Evolutionary conservation across 1,140 invertebrate species (phyloP), one percentile per base, ranked within the genome.

Genomic region (Drosophila insularis): DNA sequence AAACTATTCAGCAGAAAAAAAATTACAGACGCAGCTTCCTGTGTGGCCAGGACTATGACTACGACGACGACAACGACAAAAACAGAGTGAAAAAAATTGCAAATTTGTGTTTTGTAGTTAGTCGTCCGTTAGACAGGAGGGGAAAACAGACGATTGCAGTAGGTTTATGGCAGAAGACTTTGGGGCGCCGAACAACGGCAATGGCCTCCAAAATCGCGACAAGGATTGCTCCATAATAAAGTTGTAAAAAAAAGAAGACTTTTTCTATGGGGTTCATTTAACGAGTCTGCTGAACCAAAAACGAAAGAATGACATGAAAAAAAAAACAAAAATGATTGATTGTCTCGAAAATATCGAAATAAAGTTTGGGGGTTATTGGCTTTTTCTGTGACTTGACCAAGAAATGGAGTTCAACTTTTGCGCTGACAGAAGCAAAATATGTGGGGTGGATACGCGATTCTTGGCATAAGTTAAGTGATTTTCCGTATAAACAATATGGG

Each of bases 71-170:
- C 73, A 5, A 27, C 27, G 27, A 27, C 27, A 27, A 27, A 27
- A 68, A 68, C 78, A 79, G 69, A 85, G 76, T 85, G 78, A 66
- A 80, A 89, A 86, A 87, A 89, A 89, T 82, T 89, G 80, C 84
- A 89, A 89, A 89, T 89, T 89, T 89, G 71, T 80, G 77, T 78
- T 80, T 84, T 80, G 72, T 69, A 76, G 84, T 66, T 71, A 70
- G 79, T 76, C 55, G 71, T 50, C 63, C 55, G 23, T n/a, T 13
- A 55, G 58, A 27, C 63, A 59, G 17, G 27, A 27, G 58, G 31
- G 74, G 43, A 43, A 27, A 56, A 58, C 62, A 39, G 39, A 11
- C 63, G 27, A 31, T 53, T 66, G 69, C 63, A 74, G 72, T 59
- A 55, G 61, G 70, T 71, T 67, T 78, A 50, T 67, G 81, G 63